A percentile compares a stretch with the other conserved stretches of the same genome.
phyloP scores from a whole-genome alignment of 2,888 invertebrate species.

The Cactoblastis cactorum region DNA sequence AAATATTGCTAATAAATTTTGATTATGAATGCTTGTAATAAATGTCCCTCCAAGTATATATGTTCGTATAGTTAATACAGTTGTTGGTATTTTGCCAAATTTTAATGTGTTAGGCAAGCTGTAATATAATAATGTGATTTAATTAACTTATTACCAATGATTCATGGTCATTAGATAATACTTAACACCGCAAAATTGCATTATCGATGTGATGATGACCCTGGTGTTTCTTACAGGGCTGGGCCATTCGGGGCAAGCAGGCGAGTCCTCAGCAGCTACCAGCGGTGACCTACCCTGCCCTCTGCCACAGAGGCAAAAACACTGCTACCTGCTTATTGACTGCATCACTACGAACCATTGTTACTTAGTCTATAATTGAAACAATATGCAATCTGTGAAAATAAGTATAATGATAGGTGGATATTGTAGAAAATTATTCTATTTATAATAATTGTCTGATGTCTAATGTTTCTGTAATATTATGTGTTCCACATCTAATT shows the following conservation, averaged over 20 bases:
- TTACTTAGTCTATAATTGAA: slow-evolving; percentile 80
- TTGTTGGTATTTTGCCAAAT: not conserved
- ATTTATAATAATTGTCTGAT: slow-evolving; percentile 81
- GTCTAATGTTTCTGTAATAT: slow-evolving; percentile 80
- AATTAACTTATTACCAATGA: slow-evolving; percentile 1
- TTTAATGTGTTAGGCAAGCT: not conserved
- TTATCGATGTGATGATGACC: not conserved
- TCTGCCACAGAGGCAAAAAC: slow-evolving; percentile 74
- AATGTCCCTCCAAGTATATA: too few species aligned
- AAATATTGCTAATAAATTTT: too few species aligned
- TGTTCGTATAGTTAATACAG: not conserved
- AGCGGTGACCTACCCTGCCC: slow-evolving; percentile 78
- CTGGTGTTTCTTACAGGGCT: slow-evolving; percentile 71
- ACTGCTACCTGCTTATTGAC: slow-evolving; percentile 82
- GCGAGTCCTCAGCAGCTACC: slow-evolving; percentile 77
- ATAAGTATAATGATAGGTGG: slow-evolving; percentile 78
- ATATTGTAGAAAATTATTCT: slow-evolving; percentile 80
- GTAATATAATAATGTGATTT: not conserved
- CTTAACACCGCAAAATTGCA: not conserved
- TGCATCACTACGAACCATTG: slow-evolving; percentile 81
- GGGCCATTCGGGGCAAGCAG: slow-evolving; percentile 84
- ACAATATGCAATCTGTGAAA: slow-evolving; percentile 86
- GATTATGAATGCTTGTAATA: too few species aligned
- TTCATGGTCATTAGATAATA: slow-evolving; percentile 1
- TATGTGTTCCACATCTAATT: slow-evolving; percentile 83